These are phyloP conservation scores for Cephalopterus ornatus DNA, from an alignment of 2,113 vertebrate species.

Conservation along the genomic window DNA sequence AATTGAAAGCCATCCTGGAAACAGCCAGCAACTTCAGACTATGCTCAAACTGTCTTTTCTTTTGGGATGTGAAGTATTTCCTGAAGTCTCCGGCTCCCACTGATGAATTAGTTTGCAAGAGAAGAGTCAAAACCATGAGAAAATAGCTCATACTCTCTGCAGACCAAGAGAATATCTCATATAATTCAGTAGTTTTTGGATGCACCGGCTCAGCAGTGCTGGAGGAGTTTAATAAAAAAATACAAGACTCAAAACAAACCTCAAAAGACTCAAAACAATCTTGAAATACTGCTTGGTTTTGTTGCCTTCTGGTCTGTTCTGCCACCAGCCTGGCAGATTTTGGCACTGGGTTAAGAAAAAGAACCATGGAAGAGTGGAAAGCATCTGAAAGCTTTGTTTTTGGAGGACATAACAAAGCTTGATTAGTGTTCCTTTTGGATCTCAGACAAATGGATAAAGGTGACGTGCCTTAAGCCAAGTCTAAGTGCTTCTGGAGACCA, in stretches of 20 bases:
- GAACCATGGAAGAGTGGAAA: background rate
- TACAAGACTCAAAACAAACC: background rate
- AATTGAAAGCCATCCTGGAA: background rate
- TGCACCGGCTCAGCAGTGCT: background rate
- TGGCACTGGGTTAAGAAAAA: background rate
- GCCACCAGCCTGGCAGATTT: background rate
- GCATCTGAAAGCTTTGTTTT: background rate
- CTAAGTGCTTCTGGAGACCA: background rate
- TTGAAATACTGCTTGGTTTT: background rate
- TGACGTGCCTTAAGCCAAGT: background rate
- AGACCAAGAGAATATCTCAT: background rate
- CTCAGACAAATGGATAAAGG: background rate
- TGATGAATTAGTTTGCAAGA: background rate
- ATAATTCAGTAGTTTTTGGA: background rate
- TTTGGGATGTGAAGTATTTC: background rate
- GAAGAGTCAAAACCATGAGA: background rate
- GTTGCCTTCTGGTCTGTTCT: background rate
- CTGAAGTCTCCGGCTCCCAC: background rate
- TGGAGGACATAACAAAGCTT: background rate
- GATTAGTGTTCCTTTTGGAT: background rate
- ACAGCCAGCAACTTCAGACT: background rate
- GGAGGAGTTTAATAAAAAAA: background rate
- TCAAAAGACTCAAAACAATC: background rate
- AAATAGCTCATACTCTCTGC: background rate
- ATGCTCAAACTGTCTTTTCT: background rate